Evolutionary conservation across 1,140 invertebrate species (phyloP).

Genomic region (Lithobius niger): DNA sequence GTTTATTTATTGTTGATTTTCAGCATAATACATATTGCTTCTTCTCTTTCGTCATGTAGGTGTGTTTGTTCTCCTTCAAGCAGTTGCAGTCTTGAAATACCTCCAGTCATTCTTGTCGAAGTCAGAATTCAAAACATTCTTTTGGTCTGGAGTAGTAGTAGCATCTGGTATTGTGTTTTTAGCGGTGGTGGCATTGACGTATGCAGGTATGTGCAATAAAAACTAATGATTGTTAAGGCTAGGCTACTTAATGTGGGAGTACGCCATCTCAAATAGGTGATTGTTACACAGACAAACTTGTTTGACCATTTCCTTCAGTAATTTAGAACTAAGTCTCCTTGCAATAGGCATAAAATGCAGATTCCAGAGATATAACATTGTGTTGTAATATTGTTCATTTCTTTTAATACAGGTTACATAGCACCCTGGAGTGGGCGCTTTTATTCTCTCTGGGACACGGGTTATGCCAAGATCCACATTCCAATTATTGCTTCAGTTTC

Average conservation of each 20-base stretch:
- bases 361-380: too few relatives aligned
- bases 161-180: slow-evolving; percentile 71
- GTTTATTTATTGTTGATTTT: too few relatives aligned
- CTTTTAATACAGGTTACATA: slow-evolving; percentile 50
- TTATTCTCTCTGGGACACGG: slow-evolving; percentile 98
- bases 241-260: too few relatives aligned
- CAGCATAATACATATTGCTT: background rate
- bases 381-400: too few relatives aligned
- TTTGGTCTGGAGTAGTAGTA: slow-evolving; percentile 57
- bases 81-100: slow-evolving; percentile 74
- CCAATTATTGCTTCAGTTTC: slow-evolving; percentile 99
- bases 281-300: too few relatives aligned
- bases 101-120: slow-evolving; percentile 76
- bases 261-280: too few relatives aligned
- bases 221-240: too few relatives aligned
- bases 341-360: too few relatives aligned
- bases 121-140: slow-evolving; percentile 83
- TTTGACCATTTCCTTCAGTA: too few relatives aligned
- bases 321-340: too few relatives aligned
- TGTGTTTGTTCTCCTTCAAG: slow-evolving; percentile 88
- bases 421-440: slow-evolving; percentile 99
- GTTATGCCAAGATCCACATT: slow-evolving; percentile 99
- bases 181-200: slow-evolving; percentile 75
- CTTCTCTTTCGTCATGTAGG: slow-evolving; percentile 43
- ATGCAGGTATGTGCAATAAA: slow-evolving; percentile 52